Conservation (phyloP, 2,888 invertebrate species). For the Limnephilus lunatus region DNA sequence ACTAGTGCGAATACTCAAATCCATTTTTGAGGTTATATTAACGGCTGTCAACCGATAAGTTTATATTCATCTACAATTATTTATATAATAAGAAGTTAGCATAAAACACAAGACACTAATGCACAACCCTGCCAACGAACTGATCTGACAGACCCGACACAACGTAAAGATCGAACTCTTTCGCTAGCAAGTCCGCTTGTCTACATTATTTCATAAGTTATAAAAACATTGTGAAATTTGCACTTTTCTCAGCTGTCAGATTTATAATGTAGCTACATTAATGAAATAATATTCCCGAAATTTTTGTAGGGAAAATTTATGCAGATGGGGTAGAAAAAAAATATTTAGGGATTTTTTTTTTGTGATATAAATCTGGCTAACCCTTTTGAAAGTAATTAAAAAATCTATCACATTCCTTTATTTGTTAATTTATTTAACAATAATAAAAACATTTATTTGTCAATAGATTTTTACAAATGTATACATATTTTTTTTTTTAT, state of each 20-base stretch:
- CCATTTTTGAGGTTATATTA: constrained; percentile 67
- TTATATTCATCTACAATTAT: neutral
- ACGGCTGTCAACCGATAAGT: neutral
- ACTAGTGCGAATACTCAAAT: constrained; percentile 71
- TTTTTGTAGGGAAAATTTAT: too few relatives aligned
- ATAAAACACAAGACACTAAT: neutral
- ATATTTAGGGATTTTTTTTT: too few relatives aligned
- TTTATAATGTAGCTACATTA: neutral
- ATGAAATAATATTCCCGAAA: constrained; percentile 5
- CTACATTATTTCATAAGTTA: constrained; percentile 52
- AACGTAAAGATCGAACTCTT: neutral
- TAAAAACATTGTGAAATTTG: constrained; percentile 56
- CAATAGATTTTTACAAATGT: too few relatives aligned
- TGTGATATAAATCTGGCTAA: too few relatives aligned
- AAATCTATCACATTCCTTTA: too few relatives aligned
- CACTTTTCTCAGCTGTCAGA: neutral
- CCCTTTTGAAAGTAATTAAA: too few relatives aligned
- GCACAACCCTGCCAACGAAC: neutral
- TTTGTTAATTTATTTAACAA: too few relatives aligned
- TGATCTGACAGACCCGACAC: neutral
- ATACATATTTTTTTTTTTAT: too few relatives aligned
- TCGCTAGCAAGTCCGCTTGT: neutral
- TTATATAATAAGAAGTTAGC: neutral
- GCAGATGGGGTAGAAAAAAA: too few relatives aligned
- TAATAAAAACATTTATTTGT: too few relatives aligned